phyloP scores from a whole-genome alignment of 1,140 invertebrate genomes.

The Ceratoteleas bidentatus region DNA sequence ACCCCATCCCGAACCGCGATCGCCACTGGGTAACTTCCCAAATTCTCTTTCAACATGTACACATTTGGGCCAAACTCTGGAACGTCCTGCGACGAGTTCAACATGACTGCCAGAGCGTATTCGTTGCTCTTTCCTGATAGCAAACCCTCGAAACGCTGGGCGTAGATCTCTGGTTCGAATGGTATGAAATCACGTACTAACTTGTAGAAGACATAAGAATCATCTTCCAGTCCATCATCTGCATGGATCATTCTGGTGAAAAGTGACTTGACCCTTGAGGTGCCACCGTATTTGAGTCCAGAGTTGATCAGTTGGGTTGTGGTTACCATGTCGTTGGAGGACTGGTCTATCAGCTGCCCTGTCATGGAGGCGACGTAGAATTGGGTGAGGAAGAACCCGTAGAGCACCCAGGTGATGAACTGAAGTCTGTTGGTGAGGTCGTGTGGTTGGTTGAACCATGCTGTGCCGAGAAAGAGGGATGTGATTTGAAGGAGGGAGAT shows the following conservation, averaged over 20 bases:
- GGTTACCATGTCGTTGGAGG: conserved; percentile 46
- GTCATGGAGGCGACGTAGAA: conserved; percentile 71
- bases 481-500: conserved; percentile 68
- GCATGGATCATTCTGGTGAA: neutral
- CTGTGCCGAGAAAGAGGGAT: conserved; percentile 62
- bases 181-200: conserved; percentile 5
- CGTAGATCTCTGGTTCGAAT: conserved; percentile 22
- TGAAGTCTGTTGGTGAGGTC: conserved; percentile 62
- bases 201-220: neutral
- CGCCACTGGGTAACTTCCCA: conserved; percentile 20
- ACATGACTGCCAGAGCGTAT: conserved; percentile 15
- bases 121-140: neutral
- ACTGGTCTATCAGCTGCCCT: conserved; percentile 63
- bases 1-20: conserved; percentile 21
- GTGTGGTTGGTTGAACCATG: conserved; percentile 53
- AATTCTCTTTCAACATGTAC: conserved; percentile 5
- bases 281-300: conserved; percentile 58
- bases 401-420: conserved; percentile 71
- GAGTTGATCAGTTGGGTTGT: conserved; percentile 58
- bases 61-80: conserved; percentile 6
- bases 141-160: neutral
- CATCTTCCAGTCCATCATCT: conserved; percentile 8
- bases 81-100: conserved; percentile 2
- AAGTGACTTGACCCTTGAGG: conserved; percentile 20
- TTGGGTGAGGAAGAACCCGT: conserved; percentile 70